These are phyloP conservation scores for Percopsis omiscomaycus DNA, from an alignment of 2,797 vertebrate genomes.

Conservation along the genomic window DNA sequence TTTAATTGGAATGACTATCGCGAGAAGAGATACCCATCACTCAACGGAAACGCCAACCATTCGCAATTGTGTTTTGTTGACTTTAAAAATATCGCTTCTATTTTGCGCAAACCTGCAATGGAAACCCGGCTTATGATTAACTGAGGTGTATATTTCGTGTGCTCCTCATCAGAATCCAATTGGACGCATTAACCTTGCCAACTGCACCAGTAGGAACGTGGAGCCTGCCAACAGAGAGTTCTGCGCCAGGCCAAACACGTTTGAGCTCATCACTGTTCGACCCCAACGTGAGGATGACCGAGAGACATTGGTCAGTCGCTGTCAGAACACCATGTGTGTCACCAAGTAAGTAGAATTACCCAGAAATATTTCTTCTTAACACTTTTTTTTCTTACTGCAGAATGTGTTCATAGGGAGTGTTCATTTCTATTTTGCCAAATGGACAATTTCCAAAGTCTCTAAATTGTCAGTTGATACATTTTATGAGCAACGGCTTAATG, in stretches of 20 bases:
- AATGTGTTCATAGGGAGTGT: no score
- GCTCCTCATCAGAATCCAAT: slow-evolving; percentile 82
- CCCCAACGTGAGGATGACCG: slow-evolving; percentile 89
- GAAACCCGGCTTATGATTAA: not conserved
- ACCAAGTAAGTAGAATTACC: slow-evolving; percentile 84
- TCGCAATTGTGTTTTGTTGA: no score
- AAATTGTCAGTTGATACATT: no score
- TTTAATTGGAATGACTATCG: no score
- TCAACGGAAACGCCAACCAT: no score
- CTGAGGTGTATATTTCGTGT: slow-evolving; percentile 17
- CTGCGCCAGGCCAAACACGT: slow-evolving; percentile 92
- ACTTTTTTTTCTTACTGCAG: no score
- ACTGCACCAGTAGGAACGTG: slow-evolving; percentile 87
- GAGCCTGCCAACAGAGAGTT: slow-evolving; percentile 94
- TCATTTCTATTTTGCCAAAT: no score
- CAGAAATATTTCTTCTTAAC: not conserved
- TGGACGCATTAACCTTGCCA: slow-evolving; percentile 89
- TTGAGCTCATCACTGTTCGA: slow-evolving; percentile 91
- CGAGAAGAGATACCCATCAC: no score
- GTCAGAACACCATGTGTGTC: slow-evolving; percentile 91
- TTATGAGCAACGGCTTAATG: no score
- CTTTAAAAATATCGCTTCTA: no score
- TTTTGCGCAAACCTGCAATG: no score
- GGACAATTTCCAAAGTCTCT: no score
- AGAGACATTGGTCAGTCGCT: slow-evolving; percentile 94